Evolutionary conservation across 2,888 invertebrate species (phyloP).

Genomic region (Drosophila leonis): DNA sequence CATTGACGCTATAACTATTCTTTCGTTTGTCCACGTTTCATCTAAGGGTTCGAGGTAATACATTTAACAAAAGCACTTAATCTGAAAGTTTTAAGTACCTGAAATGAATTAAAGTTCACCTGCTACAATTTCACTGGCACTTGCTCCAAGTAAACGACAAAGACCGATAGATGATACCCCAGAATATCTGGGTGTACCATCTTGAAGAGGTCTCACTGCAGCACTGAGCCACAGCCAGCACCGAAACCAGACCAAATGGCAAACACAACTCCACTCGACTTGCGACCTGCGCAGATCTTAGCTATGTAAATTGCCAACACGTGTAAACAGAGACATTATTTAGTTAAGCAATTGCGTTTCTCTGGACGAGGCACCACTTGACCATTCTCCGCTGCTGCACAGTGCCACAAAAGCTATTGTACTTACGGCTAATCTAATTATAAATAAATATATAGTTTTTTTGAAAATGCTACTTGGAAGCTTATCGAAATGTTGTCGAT

Average conservation of each 20-base stretch:
- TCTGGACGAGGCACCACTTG: constrained; percentile 22
- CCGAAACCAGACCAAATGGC: neutral
- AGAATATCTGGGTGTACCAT: constrained; percentile 4
- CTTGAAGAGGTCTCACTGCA: constrained; percentile 13
- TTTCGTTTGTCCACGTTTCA: no score
- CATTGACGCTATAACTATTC: neutral
- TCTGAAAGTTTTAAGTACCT: no score
- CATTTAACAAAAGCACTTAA: neutral
- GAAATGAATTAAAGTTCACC: neutral
- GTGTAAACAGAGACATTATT: constrained; percentile 74
- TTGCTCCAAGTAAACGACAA: neutral
- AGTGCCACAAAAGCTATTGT: constrained; percentile 13
- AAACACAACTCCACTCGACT: constrained; percentile 14
- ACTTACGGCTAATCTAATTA: no score
- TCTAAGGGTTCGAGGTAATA: no score
- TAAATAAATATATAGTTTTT: no score
- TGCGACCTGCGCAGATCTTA: constrained; percentile 46
- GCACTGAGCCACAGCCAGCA: constrained; percentile 22
- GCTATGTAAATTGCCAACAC: constrained; percentile 54
- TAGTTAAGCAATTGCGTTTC: constrained; percentile 51
- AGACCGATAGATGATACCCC: neutral
- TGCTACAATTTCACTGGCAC: constrained; percentile 10
- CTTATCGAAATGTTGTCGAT: neutral
- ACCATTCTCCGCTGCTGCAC: constrained; percentile 7
- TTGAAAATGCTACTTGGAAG: no score